Percentiles rank a stretch among this genome's conserved stretches.
Evolutionary conservation across 1,140 invertebrate species (phyloP).

Genomic region (Zaprionus gabonicus): DNA sequence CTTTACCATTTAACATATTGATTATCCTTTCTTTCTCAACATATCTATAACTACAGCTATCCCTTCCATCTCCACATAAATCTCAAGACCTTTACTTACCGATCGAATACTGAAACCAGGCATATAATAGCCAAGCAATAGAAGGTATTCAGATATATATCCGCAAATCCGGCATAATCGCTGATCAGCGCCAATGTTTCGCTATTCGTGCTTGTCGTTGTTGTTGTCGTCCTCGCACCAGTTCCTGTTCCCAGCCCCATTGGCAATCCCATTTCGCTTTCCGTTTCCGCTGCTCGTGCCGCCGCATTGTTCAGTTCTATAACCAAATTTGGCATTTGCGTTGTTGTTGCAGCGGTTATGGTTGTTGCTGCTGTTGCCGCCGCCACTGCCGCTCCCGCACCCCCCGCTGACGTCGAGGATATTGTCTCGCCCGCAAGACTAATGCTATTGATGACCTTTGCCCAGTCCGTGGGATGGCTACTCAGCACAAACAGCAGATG

Average conservation of each 20-base stretch:
- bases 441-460: constrained; percentile 74
- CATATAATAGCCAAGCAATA: constrained; percentile 83
- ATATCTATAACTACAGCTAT: neutral
- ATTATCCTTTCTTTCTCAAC: neutral
- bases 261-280: neutral
- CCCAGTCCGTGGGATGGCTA: constrained; percentile 81
- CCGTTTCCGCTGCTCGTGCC: constrained; percentile 6
- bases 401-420: constrained; percentile 34
- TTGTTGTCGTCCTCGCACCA: constrained; percentile 9
- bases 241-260: neutral
- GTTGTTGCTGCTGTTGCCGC: constrained; percentile 28
- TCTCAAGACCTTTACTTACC: constrained; percentile 61
- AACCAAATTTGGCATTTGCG: constrained; percentile 41
- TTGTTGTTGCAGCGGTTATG: constrained; percentile 26
- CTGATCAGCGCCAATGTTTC: constrained; percentile 63
- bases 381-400: constrained; percentile 12
- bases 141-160: constrained; percentile 83
- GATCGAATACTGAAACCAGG: constrained; percentile 83
- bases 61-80: neutral
- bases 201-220: constrained; percentile 30
- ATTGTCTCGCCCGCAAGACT: constrained; percentile 79
- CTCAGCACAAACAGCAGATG: constrained; percentile 82
- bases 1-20: no score
- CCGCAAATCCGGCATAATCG: constrained; percentile 79
- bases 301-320: constrained; percentile 36